Percentiles rank a stretch among this genome's conserved stretches.
phyloP scores from a whole-genome alignment of 2,888 invertebrate genomes.

The Galeruca laticollis region DNA sequence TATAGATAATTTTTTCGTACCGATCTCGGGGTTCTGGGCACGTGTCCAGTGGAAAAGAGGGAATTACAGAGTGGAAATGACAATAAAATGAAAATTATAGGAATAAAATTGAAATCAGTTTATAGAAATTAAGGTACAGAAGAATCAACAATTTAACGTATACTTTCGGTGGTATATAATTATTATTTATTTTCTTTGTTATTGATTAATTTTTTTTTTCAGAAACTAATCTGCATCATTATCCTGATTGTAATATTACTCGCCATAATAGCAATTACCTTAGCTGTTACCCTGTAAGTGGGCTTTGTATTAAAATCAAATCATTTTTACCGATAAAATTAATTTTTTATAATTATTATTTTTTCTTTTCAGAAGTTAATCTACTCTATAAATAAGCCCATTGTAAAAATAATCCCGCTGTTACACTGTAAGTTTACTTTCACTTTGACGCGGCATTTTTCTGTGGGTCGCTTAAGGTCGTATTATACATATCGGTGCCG shows the following conservation, averaged over 20 bases:
- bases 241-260: constrained; percentile 8
- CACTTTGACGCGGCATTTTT: not conserved
- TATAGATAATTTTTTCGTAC: too few species aligned
- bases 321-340: too few species aligned
- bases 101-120: too few species aligned
- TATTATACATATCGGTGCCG: too few species aligned
- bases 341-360: not conserved
- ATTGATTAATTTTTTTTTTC: constrained; percentile 7
- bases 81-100: too few species aligned
- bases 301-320: not conserved
- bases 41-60: too few species aligned
- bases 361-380: constrained; percentile 10
- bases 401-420: not conserved
- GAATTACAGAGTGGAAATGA: too few species aligned
- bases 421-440: constrained; percentile 4
- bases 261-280: not conserved
- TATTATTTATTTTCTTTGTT: not conserved
- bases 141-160: too few species aligned
- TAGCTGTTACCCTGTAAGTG: not conserved
- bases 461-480: too few species aligned
- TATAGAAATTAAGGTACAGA: too few species aligned
- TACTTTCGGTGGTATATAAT: too few species aligned
- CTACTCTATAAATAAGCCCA: not conserved
- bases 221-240: constrained; percentile 11
- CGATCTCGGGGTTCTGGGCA: too few species aligned